These are phyloP conservation scores for Geodia barretti DNA, from an alignment of 37 sponge, comb jelly and placozoan species.

Conservation along the genomic window DNA sequence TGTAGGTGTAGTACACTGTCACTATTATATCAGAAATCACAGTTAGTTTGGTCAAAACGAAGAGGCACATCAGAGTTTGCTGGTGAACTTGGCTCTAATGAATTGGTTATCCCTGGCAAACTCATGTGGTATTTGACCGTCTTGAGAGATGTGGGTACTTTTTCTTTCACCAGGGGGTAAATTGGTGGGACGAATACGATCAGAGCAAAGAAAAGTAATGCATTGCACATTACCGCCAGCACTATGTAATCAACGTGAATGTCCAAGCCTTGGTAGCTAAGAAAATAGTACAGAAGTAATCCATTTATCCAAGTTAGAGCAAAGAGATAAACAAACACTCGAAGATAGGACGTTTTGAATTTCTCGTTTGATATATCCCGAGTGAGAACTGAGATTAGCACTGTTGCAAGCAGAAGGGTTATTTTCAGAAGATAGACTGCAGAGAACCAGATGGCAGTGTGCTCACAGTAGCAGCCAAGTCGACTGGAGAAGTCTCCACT, in stretches of 20 bases:
- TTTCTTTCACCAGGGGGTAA: not conserved
- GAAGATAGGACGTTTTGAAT: not conserved
- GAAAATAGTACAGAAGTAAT: not conserved
- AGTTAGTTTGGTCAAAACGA: too few species aligned
- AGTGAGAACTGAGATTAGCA: not conserved
- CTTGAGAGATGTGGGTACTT: too few species aligned
- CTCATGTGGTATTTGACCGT: too few species aligned
- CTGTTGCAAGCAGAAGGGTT: not conserved
- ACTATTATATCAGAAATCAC: too few species aligned
- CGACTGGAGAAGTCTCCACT: too few species aligned
- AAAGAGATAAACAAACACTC: not conserved
- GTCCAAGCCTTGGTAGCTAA: not conserved
- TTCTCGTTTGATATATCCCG: not conserved
- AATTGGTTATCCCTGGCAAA: too few species aligned
- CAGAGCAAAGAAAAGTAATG: not conserved
- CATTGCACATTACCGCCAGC: not conserved
- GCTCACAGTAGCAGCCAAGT: too few species aligned
- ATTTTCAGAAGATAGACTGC: too few species aligned
- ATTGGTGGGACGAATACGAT: constrained; percentile 11
- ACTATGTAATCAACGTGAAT: not conserved
- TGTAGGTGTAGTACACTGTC: too few species aligned
- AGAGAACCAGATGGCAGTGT: too few species aligned
- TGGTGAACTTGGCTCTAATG: too few species aligned
- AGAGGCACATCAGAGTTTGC: too few species aligned
- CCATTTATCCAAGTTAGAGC: not conserved